Conservation (phyloP, 2,113 vertebrate species). For the Acinonyx jubatus region DNA sequence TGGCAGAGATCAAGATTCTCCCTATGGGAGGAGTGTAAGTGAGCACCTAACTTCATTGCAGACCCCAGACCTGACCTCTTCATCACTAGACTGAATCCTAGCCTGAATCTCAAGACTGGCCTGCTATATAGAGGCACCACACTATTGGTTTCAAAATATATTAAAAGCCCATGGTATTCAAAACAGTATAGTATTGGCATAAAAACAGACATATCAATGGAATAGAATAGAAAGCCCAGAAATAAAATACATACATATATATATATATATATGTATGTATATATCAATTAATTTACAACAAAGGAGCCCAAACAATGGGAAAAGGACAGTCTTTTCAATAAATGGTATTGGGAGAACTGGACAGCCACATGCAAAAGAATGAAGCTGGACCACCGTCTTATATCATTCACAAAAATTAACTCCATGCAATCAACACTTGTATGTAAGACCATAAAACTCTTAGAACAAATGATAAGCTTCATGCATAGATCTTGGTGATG, state of each 20-base stretch:
- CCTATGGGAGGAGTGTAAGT: neutral
- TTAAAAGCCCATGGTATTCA: neutral
- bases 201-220: neutral
- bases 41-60: neutral
- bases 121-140: neutral
- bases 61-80: neutral
- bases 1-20: neutral
- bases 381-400: neutral
- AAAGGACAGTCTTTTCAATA: neutral
- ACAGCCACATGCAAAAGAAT: neutral
- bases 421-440: neutral
- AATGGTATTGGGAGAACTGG: neutral
- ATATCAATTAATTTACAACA: neutral
- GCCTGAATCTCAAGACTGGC: neutral
- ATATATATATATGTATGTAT: too few relatives aligned
- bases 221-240: neutral
- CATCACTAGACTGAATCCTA: neutral
- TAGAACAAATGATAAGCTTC: neutral
- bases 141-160: neutral
- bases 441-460: neutral
- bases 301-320: neutral
- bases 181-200: neutral
- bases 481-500: neutral
- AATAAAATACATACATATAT: neutral
- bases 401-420: neutral